A percentile compares a stretch with the other conserved stretches of the same genome.
Evolutionary conservation across 2,797 vertebrate species (phyloP).

Genomic region (Ceyx erithaca): DNA sequence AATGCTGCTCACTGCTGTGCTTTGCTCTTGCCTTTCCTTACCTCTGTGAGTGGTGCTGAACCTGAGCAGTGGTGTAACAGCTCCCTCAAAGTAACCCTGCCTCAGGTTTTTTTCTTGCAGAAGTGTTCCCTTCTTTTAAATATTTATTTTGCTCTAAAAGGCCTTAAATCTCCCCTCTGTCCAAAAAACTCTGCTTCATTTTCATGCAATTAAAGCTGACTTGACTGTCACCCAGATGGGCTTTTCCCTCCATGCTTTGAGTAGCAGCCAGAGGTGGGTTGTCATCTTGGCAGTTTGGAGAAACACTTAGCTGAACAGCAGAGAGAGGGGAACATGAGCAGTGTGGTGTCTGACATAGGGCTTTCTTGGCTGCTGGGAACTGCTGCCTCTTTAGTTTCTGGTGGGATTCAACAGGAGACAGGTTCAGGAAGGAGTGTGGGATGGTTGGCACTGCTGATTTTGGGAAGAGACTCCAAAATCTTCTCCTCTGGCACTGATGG

Average conservation of each 20-base stretch:
- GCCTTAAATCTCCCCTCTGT: background rate
- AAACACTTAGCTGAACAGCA: background rate
- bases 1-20: background rate
- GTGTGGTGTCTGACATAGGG: background rate
- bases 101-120: background rate
- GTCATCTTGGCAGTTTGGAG: background rate
- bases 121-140: background rate
- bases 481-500: background rate
- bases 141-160: background rate
- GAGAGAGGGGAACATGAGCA: background rate
- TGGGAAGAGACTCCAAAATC: background rate
- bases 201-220: background rate
- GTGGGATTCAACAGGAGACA: background rate
- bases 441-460: background rate
- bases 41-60: background rate
- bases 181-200: background rate
- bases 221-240: background rate
- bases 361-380: background rate
- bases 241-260: background rate
- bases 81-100: background rate
- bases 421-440: background rate
- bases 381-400: background rate
- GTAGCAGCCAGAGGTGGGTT: background rate
- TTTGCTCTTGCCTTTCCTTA: background rate
- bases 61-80: background rate